Percentiles rank a stretch among this genome's conserved stretches.
These are phyloP conservation scores for Oopsacas minuta DNA, from an alignment of 37 sponge, comb jelly and placozoan species.

Conservation along the genomic window DNA sequence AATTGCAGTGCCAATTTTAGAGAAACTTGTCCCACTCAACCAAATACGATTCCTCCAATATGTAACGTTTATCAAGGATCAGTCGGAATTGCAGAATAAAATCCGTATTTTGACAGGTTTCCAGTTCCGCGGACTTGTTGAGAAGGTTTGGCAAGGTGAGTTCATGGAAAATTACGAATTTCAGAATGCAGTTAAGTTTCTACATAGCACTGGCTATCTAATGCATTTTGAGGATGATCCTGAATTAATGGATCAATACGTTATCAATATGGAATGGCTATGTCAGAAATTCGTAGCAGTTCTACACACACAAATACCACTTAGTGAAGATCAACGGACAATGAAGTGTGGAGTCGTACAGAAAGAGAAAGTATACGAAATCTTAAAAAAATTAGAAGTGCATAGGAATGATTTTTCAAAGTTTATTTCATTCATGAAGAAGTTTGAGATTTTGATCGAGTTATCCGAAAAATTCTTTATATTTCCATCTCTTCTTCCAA, in stretches of 20 bases:
- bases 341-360: constrained; percentile 5
- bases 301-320: background rate
- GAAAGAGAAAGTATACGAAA: background rate
- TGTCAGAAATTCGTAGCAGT: background rate
- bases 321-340: background rate
- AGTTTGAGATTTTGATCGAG: background rate
- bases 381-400: background rate
- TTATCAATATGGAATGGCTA: constrained; percentile 15
- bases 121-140: background rate
- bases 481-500: background rate
- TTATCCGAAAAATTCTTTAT: constrained; percentile 11
- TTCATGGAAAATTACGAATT: background rate
- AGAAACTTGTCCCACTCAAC: background rate
- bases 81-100: background rate
- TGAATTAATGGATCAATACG: background rate
- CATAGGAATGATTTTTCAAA: background rate
- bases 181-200: background rate
- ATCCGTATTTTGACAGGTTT: background rate
- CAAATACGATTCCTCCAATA: background rate
- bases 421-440: background rate
- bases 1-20: background rate
- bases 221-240: constrained; percentile 7
- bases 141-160: background rate
- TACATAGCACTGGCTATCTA: constrained; percentile 13
- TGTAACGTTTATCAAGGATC: background rate